Evolutionary conservation across 2,797 vertebrate species (phyloP), one percentile per base, ranked within the genome.

Genomic region (Tympanoctomys barrerae): DNA sequence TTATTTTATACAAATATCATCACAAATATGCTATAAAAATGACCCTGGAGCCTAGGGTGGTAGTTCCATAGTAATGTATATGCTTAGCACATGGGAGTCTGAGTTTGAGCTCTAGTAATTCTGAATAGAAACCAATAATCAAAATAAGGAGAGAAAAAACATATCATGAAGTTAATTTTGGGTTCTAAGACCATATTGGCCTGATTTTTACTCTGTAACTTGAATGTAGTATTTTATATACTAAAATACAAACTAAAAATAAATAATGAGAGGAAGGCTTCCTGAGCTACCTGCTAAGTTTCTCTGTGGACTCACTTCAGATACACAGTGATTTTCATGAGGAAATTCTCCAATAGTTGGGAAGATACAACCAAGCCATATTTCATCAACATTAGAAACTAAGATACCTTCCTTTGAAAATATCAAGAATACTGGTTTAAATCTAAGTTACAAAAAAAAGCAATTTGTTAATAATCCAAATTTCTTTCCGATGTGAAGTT

Each of bases 151-250:
- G 88, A 89, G 71, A 1, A 42, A 78, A 93, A 91, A 93, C 80
- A 33, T 66, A 80, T 64, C 33, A 46, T 84, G n/a, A 93, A 57
- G 12, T 68, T 57, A 33, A n/a, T 89, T 84, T 96, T 64, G 21
- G 31, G 9, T 75, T 13, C 31, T 75, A 89, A 89, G n/a, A 87
- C 42, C 26, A 33, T 28, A 13, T 31, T 8, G 87, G 31, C 33
- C 39, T 86, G 59, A 54, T 79, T 97, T 73, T 85, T 22, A 96
- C 78, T 68, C 28, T 68, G 0, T 87, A 83, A 77, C 87, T 96
- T 61, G 39, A 70, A 90, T 19, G 22, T 70, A 42, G 7, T 64
- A 33, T 52, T 46, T 62, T 31, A 71, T 54, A 83, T 68, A 59
- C 31, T 71, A 77, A 94, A 80, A 59, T 61, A 64, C 71, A 42